Evolutionary conservation across 2,888 invertebrate species (phyloP).

Genomic region (Xylophagus ater): DNA sequence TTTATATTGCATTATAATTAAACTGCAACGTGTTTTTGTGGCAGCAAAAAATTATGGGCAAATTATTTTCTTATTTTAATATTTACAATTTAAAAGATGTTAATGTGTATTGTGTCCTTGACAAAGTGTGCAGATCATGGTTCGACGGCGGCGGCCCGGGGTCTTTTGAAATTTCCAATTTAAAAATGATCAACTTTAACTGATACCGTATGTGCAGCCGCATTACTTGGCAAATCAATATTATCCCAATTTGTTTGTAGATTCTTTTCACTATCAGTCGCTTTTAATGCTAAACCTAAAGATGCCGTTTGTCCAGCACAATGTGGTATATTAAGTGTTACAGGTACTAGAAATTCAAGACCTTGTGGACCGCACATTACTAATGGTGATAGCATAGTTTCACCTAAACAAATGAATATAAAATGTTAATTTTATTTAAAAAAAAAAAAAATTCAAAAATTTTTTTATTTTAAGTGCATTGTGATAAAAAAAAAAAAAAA

Average conservation of each 20-base stretch:
- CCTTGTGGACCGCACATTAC: conserved; percentile 97
- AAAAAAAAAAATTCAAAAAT: conserved; percentile 6
- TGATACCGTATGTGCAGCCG: conserved; percentile 76
- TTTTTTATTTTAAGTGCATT: background rate
- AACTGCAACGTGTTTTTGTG: too few relatives aligned
- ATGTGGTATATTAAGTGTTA: conserved; percentile 84
- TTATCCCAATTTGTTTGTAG: conserved; percentile 78
- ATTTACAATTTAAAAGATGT: too few relatives aligned
- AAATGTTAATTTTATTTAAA: conserved; percentile 4
- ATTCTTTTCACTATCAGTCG: conserved; percentile 72
- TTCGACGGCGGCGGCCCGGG: too few relatives aligned
- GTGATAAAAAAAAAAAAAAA: background rate
- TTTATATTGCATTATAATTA: too few relatives aligned
- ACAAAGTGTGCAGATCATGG: too few relatives aligned
- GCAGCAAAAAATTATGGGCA: too few relatives aligned
- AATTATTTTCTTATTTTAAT: too few relatives aligned
- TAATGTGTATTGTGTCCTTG: too few relatives aligned
- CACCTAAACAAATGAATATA: conserved; percentile 55
- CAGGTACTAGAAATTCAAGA: conserved; percentile 76
- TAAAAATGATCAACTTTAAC: conserved; percentile 88
- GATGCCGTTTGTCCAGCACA: conserved; percentile 68
- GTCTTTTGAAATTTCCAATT: too few relatives aligned
- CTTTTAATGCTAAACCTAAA: conserved; percentile 64
- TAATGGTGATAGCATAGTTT: conserved; percentile 85
- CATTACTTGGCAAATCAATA: conserved; percentile 70